phyloP scores from a whole-genome alignment of 2,797 vertebrate genomes.

The Periparus ater region DNA sequence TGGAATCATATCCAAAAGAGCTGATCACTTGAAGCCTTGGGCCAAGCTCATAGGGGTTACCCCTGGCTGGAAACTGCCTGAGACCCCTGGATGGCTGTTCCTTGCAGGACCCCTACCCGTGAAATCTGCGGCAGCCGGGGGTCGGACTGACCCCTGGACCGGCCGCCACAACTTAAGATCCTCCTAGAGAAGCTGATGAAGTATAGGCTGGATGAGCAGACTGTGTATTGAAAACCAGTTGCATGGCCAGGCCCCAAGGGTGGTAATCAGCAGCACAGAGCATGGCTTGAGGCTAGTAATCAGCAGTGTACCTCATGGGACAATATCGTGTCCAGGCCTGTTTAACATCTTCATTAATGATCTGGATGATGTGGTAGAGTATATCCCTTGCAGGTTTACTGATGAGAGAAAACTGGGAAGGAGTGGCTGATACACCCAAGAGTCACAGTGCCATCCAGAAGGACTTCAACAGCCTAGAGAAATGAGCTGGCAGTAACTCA shows the following conservation, averaged over 20 bases:
- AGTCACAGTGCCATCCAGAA: background rate
- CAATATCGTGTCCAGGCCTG: background rate
- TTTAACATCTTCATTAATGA: background rate
- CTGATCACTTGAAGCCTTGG: no score
- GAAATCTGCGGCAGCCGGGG: no score
- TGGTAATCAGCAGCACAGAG: background rate
- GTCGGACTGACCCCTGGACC: no score
- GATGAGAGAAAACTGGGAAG: background rate
- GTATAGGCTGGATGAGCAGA: background rate
- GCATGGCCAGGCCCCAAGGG: background rate
- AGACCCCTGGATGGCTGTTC: no score
- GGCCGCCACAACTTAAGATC: background rate
- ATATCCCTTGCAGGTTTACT: background rate
- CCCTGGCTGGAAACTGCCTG: no score
- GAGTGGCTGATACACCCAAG: background rate
- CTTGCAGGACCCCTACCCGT: no score
- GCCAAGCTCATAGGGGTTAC: no score
- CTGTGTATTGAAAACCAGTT: background rate
- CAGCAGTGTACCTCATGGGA: background rate
- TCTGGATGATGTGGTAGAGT: background rate
- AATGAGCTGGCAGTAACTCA: background rate
- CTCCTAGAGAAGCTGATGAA: background rate
- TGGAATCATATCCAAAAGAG: no score
- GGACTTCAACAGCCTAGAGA: background rate
- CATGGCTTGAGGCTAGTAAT: background rate